A percentile compares a stretch with the other conserved stretches of the same genome.
These are phyloP conservation scores for Sarcophaga subvicina DNA, from an alignment of 2,888 invertebrate genomes.

Conservation along the genomic window DNA sequence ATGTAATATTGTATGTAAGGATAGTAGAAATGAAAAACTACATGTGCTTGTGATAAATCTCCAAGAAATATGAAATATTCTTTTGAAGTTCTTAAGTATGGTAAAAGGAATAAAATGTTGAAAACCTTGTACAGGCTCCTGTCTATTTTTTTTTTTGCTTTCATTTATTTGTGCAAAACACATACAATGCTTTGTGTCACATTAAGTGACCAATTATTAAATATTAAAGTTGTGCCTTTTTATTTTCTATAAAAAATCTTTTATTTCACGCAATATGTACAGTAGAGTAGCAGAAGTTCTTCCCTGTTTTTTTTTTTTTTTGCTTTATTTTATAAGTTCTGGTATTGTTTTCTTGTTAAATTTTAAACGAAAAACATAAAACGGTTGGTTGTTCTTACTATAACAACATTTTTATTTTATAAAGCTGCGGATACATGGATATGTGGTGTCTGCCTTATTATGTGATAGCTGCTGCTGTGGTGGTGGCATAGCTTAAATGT, in stretches of 20 bases:
- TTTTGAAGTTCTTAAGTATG: constrained; percentile 55
- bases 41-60: constrained; percentile 54
- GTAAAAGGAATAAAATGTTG: constrained; percentile 21
- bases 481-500: constrained; percentile 54
- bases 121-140: constrained; percentile 36
- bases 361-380: constrained; percentile 32
- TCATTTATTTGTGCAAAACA: constrained; percentile 53
- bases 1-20: constrained; percentile 3
- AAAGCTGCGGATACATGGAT: neutral
- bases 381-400: constrained; percentile 50
- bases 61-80: constrained; percentile 68
- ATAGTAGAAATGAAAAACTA: neutral
- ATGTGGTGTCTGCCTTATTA: neutral
- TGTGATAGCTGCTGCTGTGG: constrained; percentile 41
- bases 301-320: neutral
- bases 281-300: constrained; percentile 2
- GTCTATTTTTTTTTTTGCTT: neutral
- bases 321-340: neutral
- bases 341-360: constrained; percentile 57
- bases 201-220: constrained; percentile 70
- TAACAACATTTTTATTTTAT: constrained; percentile 46
- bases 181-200: constrained; percentile 67
- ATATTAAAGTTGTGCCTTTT: constrained; percentile 66
- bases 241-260: constrained; percentile 39
- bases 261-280: constrained; percentile 38